Evolutionary conservation across 1,140 invertebrate genomes (phyloP).

Genomic region (Penaeus chinensis): DNA sequence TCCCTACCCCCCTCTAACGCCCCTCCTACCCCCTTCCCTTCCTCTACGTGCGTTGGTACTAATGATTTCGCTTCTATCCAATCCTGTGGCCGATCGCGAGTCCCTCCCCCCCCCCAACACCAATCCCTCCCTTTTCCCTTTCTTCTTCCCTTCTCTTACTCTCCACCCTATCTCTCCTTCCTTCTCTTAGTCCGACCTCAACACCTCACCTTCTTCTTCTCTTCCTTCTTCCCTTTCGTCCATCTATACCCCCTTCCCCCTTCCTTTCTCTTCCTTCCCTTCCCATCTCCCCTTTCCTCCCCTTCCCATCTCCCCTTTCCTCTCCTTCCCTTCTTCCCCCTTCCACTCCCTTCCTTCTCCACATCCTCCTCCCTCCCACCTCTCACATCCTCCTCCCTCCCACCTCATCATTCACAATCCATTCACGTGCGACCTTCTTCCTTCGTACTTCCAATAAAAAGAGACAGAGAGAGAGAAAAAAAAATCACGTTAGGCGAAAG

Average conservation of each 20-base stretch:
- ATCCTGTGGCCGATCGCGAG: too few relatives aligned
- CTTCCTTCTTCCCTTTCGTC: neutral
- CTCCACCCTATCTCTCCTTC: neutral
- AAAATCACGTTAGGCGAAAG: neutral
- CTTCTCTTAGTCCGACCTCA: neutral
- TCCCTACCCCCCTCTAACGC: neutral
- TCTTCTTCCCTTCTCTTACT: neutral
- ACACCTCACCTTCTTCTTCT: neutral
- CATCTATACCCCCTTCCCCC: neutral
- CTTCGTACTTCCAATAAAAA: too few relatives aligned
- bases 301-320: too few relatives aligned
- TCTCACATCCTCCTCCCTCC: too few relatives aligned
- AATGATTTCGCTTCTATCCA: too few relatives aligned
- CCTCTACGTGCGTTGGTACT: too few relatives aligned
- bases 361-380: too few relatives aligned
- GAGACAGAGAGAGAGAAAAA: neutral
- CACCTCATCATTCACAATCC: too few relatives aligned
- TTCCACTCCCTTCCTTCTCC: too few relatives aligned
- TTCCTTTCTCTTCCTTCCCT: neutral
- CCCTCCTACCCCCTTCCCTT: neutral
- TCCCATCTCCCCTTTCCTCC: neutral
- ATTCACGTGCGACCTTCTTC: too few relatives aligned
- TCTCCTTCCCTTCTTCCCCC: too few relatives aligned
- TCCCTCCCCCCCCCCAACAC: neutral
- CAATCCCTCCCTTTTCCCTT: neutral